Evolutionary conservation across 2,888 invertebrate genomes (phyloP).

Genomic region (Nomada flava): DNA sequence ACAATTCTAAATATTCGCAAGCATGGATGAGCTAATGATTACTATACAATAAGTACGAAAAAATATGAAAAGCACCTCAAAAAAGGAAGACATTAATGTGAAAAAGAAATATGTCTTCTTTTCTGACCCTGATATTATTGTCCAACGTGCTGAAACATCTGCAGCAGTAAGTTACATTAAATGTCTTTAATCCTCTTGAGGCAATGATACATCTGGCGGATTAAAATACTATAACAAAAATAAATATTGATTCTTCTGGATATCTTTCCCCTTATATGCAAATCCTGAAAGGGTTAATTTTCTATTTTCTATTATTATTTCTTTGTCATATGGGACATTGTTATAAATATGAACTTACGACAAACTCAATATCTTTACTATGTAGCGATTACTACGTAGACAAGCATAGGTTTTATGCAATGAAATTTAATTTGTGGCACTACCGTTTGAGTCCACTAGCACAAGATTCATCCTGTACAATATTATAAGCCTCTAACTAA

Average conservation of each 20-base stretch:
- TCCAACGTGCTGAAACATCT: constrained; percentile 73
- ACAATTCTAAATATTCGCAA: constrained; percentile 9
- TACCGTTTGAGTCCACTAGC: too few species aligned
- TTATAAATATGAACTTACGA: too few species aligned
- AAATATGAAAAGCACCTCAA: constrained; percentile 75
- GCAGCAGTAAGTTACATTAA: constrained; percentile 72
- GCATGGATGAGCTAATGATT: constrained; percentile 30
- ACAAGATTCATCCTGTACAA: not conserved
- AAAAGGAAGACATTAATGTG: constrained; percentile 69
- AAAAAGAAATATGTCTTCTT: constrained; percentile 79
- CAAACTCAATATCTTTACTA: too few species aligned
- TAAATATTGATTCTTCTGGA: too few species aligned
- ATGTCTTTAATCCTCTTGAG: constrained; percentile 7
- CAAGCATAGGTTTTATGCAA: too few species aligned
- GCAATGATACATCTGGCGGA: not conserved
- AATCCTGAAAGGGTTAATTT: too few species aligned
- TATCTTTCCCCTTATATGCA: too few species aligned
- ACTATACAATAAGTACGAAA: constrained; percentile 54
- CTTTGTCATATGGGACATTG: too few species aligned
- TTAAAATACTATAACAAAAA: too few species aligned
- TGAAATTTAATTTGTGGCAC: too few species aligned
- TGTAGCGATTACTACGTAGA: too few species aligned
- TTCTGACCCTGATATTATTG: constrained; percentile 75
- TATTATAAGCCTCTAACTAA: not conserved
- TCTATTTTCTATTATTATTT: too few species aligned